phyloP scores from a whole-genome alignment of 1,140 invertebrate genomes.

The Apis laboriosa region DNA sequence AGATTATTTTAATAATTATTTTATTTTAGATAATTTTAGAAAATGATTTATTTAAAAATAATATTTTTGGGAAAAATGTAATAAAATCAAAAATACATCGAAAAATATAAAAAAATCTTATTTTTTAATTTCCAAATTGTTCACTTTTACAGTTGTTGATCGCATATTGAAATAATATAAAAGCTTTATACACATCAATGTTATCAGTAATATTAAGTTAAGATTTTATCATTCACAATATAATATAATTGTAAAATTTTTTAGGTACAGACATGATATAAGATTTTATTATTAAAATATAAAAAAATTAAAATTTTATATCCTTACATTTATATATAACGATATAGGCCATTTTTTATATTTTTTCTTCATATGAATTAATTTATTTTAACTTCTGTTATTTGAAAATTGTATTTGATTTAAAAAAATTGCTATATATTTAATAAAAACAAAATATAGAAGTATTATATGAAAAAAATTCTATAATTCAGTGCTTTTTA shows the following conservation, averaged over 20 bases:
- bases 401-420: constrained; percentile 16
- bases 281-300: constrained; percentile 36
- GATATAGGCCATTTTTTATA: constrained; percentile 51
- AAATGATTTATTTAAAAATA: neutral
- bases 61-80: neutral
- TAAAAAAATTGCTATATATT: neutral
- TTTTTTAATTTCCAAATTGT: constrained; percentile 56
- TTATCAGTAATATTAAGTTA: constrained; percentile 50
- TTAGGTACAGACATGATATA: constrained; percentile 46
- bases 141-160: constrained; percentile 57
- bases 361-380: constrained; percentile 10
- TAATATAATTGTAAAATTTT: constrained; percentile 44
- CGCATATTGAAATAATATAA: constrained; percentile 61
- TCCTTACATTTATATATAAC: constrained; percentile 30
- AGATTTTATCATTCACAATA: constrained; percentile 38
- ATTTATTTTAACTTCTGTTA: constrained; percentile 34
- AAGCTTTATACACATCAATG: constrained; percentile 62
- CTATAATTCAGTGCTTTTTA: constrained; percentile 18
- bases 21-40: neutral
- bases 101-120: constrained; percentile 49
- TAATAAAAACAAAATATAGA: constrained; percentile 14
- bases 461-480: constrained; percentile 21
- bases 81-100: neutral
- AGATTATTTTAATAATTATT: neutral
- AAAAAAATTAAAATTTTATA: constrained; percentile 33